Evolutionary conservation across 2,797 vertebrate genomes (phyloP).

Genomic region (Poeciliopsis paucimaculata): DNA sequence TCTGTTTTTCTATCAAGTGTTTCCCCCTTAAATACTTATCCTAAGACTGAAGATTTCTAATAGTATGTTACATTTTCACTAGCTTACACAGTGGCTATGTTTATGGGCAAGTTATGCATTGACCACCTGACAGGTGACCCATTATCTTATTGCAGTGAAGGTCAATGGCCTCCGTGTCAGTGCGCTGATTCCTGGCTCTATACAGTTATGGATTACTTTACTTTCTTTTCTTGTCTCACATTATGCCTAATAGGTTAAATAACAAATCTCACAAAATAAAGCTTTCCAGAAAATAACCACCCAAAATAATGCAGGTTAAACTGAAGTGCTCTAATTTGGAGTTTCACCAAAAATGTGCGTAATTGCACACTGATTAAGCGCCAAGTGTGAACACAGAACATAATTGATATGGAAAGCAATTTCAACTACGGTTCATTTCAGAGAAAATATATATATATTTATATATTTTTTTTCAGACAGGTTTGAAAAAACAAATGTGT

Average conservation of each 20-base stretch:
- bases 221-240: background rate
- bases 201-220: background rate
- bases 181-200: background rate
- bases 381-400: background rate
- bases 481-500: background rate
- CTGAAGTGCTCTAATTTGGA: background rate
- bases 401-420: background rate
- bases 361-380: background rate
- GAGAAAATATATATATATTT: background rate
- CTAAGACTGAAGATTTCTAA: slow-evolving; percentile 2
- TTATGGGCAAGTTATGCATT: background rate
- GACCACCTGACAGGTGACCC: background rate
- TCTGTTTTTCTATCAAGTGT: background rate
- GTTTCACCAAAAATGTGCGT: background rate
- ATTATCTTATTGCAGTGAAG: background rate
- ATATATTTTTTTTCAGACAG: background rate
- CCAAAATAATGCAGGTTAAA: background rate
- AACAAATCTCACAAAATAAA: background rate
- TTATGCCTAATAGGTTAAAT: background rate
- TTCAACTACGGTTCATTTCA: background rate
- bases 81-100: background rate
- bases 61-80: background rate
- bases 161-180: background rate
- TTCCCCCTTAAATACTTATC: slow-evolving; percentile 2
- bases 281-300: background rate